Evolutionary conservation across 2,888 invertebrate genomes (phyloP).

Genomic region (Tipula vernalis): DNA sequence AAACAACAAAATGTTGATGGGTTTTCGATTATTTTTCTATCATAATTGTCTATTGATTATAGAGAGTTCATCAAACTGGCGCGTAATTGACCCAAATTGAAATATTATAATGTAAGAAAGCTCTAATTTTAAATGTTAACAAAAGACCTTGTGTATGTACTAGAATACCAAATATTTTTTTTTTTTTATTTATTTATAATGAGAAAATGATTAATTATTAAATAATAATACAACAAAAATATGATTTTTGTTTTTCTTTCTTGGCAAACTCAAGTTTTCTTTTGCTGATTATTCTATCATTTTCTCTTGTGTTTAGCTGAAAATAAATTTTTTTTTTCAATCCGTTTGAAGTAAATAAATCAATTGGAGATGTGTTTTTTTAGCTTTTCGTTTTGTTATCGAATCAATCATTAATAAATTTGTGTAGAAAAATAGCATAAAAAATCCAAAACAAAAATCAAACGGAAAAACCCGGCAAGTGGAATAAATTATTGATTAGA

Average conservation of each 20-base stretch:
- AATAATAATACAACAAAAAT: background rate
- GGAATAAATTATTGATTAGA: background rate
- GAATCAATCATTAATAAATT: background rate
- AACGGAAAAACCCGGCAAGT: background rate
- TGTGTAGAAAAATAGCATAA: background rate
- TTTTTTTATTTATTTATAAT: background rate
- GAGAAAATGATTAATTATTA: background rate
- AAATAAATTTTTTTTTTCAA: too few species aligned
- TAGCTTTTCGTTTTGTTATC: background rate
- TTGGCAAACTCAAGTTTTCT: background rate
- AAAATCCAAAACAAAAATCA: background rate
- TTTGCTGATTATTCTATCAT: background rate
- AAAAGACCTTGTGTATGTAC: background rate
- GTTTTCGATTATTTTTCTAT: background rate
- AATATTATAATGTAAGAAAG: background rate
- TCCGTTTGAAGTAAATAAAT: background rate
- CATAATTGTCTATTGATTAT: background rate
- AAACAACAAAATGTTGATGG: background rate
- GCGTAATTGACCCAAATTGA: background rate
- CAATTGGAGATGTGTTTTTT: background rate
- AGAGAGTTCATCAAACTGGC: background rate
- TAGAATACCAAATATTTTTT: background rate
- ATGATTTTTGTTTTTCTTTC: background rate
- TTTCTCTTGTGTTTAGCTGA: background rate
- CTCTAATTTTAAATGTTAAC: background rate